A percentile compares a stretch with the other conserved stretches of the same genome.
These are phyloP conservation scores for Lacerta agilis DNA, from an alignment of 2,797 vertebrate genomes.

Conservation along the genomic window DNA sequence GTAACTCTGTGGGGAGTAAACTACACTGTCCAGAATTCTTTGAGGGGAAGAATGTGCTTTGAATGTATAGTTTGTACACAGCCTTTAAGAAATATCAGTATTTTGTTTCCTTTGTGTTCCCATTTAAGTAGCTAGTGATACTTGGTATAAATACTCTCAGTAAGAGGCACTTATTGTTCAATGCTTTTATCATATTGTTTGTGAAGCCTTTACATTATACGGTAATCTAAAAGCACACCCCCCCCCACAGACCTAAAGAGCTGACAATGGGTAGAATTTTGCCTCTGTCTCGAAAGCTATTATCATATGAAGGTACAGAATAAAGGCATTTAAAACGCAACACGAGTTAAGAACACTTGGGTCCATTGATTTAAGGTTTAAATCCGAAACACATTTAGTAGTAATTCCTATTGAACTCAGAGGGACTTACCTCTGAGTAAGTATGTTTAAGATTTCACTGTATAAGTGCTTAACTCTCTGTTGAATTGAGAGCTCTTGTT, in stretches of 20 bases:
- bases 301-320: background rate
- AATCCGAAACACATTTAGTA: background rate
- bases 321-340: background rate
- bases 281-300: background rate
- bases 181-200: background rate
- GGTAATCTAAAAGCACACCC: background rate
- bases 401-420: background rate
- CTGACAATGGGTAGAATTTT: background rate
- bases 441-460: background rate
- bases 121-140: too few species aligned
- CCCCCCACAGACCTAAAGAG: background rate
- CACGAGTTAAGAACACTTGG: background rate
- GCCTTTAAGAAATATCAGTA: background rate
- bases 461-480: background rate
- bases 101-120: background rate
- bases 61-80: too few species aligned
- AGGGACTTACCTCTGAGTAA: too few species aligned
- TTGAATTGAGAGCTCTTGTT: background rate
- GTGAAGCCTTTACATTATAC: background rate
- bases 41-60: too few species aligned
- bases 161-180: background rate
- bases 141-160: background rate
- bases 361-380: background rate
- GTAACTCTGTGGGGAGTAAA: too few species aligned
- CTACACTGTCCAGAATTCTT: too few species aligned